Evolutionary conservation across 2,113 vertebrate genomes (phyloP).

Genomic region (Oenanthe oenanthe): DNA sequence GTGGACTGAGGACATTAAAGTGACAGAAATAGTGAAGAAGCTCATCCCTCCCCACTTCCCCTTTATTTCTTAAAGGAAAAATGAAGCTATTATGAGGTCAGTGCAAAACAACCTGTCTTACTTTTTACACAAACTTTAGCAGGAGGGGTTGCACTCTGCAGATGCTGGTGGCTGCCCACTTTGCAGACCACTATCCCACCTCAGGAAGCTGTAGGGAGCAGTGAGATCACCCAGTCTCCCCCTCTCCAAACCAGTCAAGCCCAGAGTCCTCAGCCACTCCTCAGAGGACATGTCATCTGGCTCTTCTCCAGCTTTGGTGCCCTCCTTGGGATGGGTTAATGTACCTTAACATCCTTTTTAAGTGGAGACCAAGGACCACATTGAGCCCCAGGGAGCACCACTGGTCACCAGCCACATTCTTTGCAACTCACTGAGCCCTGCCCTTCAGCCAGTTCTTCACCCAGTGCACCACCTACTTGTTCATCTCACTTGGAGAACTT

Average conservation of each 20-base stretch:
- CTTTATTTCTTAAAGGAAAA: neutral
- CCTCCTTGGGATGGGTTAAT: fast-evolving
- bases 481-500: neutral
- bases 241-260: neutral
- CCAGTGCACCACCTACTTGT: neutral
- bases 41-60: neutral
- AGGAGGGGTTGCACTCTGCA: neutral
- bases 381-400: neutral
- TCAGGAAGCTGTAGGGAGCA: too few species aligned
- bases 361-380: neutral
- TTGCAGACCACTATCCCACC: too few species aligned
- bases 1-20: neutral
- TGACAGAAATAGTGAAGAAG: neutral
- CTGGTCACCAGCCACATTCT: neutral
- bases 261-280: neutral
- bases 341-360: neutral
- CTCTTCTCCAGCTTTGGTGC: neutral
- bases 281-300: neutral
- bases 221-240: neutral
- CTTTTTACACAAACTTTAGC: neutral
- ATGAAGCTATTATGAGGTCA: neutral
- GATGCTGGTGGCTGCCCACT: too few species aligned
- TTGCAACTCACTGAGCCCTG: neutral
- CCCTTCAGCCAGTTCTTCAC: neutral
- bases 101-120: neutral